Evolutionary conservation across 2,113 vertebrate species (phyloP).

Genomic region (Phylloscopus trochilus): DNA sequence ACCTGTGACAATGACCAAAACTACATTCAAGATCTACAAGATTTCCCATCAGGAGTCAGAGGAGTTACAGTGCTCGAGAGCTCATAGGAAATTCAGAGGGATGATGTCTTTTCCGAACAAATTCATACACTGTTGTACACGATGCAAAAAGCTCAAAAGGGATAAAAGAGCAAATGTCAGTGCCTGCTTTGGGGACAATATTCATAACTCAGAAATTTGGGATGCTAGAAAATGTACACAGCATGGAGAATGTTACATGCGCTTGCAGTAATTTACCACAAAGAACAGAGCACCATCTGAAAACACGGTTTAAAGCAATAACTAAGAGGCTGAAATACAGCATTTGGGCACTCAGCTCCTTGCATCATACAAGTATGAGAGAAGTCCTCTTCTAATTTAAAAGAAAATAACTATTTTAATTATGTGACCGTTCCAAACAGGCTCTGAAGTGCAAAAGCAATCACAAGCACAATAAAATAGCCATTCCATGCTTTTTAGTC

Average conservation of each 20-base stretch:
- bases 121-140: background rate
- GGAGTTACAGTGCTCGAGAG: background rate
- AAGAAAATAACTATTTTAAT: background rate
- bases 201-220: background rate
- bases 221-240: background rate
- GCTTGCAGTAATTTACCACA: background rate
- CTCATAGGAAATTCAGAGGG: background rate
- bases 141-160: background rate
- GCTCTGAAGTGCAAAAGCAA: background rate
- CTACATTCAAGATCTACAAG: background rate
- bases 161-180: background rate
- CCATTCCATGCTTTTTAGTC: constrained; percentile 8
- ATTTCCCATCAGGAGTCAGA: background rate
- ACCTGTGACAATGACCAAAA: background rate
- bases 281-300: background rate
- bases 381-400: background rate
- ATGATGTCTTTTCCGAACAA: background rate
- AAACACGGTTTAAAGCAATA: background rate
- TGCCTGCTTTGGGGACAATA: background rate
- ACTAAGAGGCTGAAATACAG: background rate
- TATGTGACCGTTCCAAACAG: background rate
- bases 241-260: background rate
- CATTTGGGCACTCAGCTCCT: background rate
- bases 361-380: background rate
- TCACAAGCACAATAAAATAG: background rate